Evolutionary conservation across 2,113 vertebrate species (phyloP).

Genomic region (Crocuta crocuta): DNA sequence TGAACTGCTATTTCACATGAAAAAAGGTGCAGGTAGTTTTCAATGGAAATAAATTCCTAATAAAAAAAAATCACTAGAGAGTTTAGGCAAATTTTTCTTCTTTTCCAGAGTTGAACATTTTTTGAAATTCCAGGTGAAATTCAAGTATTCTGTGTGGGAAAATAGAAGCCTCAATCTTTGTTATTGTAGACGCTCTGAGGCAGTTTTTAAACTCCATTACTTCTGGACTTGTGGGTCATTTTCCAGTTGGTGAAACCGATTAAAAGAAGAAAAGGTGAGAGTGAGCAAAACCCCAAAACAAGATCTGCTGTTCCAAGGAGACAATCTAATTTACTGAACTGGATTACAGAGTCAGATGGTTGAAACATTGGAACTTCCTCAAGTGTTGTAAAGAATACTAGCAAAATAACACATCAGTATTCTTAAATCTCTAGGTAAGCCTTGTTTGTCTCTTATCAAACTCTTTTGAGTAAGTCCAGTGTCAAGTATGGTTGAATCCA

Average conservation of each 20-base stretch:
- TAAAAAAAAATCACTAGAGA: background rate
- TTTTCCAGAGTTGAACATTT: background rate
- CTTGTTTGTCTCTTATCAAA: background rate
- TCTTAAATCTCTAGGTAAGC: background rate
- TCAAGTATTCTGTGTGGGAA: slow-evolving; percentile 26
- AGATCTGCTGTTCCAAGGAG: background rate
- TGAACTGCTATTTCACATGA: background rate
- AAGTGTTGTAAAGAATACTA: background rate
- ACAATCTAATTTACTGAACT: slow-evolving; percentile 43
- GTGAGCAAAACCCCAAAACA: background rate
- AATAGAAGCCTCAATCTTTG: slow-evolving; percentile 44
- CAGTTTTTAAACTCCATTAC: slow-evolving; percentile 48
- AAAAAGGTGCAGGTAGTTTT: background rate
- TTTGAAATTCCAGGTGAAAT: slow-evolving; percentile 56
- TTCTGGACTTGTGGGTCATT: background rate
- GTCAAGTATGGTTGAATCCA: slow-evolving; percentile 1
- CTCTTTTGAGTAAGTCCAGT: background rate
- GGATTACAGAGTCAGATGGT: background rate
- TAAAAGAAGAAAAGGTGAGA: slow-evolving; percentile 19
- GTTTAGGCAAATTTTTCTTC: background rate
- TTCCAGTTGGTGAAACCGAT: slow-evolving; percentile 29
- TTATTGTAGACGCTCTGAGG: slow-evolving; percentile 9
- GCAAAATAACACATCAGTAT: slow-evolving; percentile 44
- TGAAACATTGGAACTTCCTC: background rate
- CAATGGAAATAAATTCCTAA: slow-evolving; percentile 7